phyloP scores from a whole-genome alignment of 2,888 invertebrate species.

The Limnephilus lunatus region DNA sequence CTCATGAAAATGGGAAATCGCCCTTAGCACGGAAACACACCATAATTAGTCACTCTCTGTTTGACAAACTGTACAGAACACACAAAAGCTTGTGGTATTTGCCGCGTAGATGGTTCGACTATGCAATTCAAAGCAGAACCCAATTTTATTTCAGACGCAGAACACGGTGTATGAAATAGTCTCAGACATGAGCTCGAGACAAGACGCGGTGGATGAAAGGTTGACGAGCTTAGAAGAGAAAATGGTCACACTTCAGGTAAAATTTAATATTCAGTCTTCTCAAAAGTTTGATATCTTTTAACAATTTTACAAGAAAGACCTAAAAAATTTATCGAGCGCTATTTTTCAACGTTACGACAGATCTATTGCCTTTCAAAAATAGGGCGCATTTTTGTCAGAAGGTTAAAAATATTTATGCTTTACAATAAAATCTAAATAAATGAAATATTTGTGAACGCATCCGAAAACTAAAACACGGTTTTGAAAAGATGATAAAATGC shows the following conservation, averaged over 20 bases:
- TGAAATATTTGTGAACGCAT: too few species aligned
- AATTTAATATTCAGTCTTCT: not conserved
- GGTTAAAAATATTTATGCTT: too few species aligned
- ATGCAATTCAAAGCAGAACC: constrained; percentile 78
- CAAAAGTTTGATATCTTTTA: not conserved
- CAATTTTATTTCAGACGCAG: constrained; percentile 90
- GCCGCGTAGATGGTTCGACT: constrained; percentile 74
- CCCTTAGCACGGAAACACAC: constrained; percentile 49
- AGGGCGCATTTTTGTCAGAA: too few species aligned
- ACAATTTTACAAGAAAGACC: too few species aligned
- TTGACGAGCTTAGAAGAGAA: constrained; percentile 95
- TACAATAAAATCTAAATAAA: too few species aligned
- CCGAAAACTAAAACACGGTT: too few species aligned
- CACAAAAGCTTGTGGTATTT: constrained; percentile 51
- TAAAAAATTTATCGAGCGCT: not conserved
- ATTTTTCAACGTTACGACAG: too few species aligned
- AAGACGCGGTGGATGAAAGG: constrained; percentile 95
- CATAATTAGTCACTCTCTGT: constrained; percentile 49
- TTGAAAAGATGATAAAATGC: too few species aligned
- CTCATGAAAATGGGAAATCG: not conserved
- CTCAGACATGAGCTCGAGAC: constrained; percentile 96
- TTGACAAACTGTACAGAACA: constrained; percentile 47
- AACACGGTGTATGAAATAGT: constrained; percentile 99
- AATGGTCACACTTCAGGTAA: constrained; percentile 87
- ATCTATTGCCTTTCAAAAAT: too few species aligned